Evolutionary conservation across 1,140 invertebrate genomes (phyloP), one percentile per base, ranked within the genome.

Genomic region (Kradibia gibbosae): DNA sequence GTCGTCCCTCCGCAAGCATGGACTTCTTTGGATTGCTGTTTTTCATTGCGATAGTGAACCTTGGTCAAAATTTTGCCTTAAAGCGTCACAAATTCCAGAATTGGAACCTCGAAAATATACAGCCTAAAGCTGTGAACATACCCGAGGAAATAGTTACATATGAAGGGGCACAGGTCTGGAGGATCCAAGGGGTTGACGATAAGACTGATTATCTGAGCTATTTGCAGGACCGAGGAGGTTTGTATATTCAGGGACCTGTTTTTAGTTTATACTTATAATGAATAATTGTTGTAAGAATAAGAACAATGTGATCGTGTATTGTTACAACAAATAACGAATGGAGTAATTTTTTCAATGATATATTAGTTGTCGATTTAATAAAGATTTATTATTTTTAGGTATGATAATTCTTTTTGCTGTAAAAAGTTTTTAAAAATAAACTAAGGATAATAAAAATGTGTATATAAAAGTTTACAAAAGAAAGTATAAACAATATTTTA

Each of bases 151-250:
- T 83, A 76, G 82, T 93, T n/a, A 90, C 88, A 0, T 93, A 93
- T 82, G 89, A 90, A 5, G 92, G 92, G 0, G 90, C 90, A 13
- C 92, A 93, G 86, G 81, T 93, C 7, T 93, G 92, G 92, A 90
- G 92, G 81, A 88, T 92, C 11, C 60, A 81, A 0, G 88, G 88
- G 11, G 80, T 82, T 3, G 87, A 88, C 3, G 89, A 90, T 0
- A 89, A 92, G 77, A 80, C 85, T 4, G 87, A 90, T n/a, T 88
- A 89, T 34, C 82, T 93, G 3, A 85, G 85, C 7, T 90, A 88
- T 81, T 86, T 92, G 36, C 87, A 90, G 80, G 91, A 92, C n/a
- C 88, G 87, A 78, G 90, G 90, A 85, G 89, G 92, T 91, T 86
- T 8, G 74, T 73, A 53, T 48, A 3, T 62, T 13, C 22, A 57